These are phyloP conservation scores for Sarcophaga caerulescens DNA, from an alignment of 2,888 invertebrate genomes.

Conservation along the genomic window DNA sequence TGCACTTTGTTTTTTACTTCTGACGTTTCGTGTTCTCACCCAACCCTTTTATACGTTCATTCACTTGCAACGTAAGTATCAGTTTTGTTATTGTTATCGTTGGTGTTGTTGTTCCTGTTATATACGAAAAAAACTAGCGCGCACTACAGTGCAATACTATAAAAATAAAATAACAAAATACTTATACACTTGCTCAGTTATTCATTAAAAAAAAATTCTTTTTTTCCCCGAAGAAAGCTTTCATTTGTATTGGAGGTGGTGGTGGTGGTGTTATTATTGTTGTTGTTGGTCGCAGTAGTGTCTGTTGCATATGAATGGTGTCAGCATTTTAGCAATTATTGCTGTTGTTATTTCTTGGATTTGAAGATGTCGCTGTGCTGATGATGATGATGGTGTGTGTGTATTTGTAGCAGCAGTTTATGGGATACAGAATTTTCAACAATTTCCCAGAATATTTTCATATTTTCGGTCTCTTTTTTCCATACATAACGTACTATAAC, in stretches of 20 bases:
- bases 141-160: conserved; percentile 45
- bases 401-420: not conserved
- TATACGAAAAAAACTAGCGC: conserved; percentile 44
- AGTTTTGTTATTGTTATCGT: not conserved
- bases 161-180: not conserved
- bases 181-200: not conserved
- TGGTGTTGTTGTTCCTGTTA: conserved; percentile 30
- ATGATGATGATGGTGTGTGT: not conserved
- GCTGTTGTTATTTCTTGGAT: not conserved
- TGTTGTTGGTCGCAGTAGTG: conserved; percentile 19
- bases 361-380: not conserved
- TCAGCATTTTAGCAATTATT: not conserved
- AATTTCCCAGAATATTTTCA: not conserved
- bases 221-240: not conserved
- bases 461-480: conserved; percentile 18
- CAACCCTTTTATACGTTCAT: conserved; percentile 65
- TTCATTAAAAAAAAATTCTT: not conserved
- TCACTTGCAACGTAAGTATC: conserved; percentile 46
- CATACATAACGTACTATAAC: not conserved
- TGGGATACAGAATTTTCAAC: not conserved
- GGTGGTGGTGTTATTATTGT: conserved; percentile 17
- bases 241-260: conserved; percentile 16
- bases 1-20: not conserved
- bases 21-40: conserved; percentile 8
- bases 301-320: conserved; percentile 3